Base-by-base conservation (phyloP, 2,113 vertebrate genomes). In the Prionailurus viverrinus region DNA sequence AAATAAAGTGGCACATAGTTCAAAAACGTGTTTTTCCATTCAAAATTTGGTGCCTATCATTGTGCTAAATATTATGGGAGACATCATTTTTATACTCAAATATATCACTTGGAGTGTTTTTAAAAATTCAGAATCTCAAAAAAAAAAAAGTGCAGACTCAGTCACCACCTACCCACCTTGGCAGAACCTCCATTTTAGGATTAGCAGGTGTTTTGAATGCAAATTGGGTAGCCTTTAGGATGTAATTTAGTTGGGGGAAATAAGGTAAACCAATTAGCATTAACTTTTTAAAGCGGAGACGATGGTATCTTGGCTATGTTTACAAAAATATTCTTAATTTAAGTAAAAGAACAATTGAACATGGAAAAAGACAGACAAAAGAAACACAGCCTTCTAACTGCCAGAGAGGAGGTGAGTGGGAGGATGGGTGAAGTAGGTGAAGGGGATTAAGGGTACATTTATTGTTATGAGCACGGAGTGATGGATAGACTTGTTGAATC, bases 1-100 rank as follows among this genome's bases (percentile, higher is more conserved):
- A 89, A 80, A 84, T 58, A 88, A 78, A 74, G 33, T 85, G 48
- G n/a, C 48, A 73, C 2, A 5, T 92, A 66, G 91, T 79, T 86
- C 41, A 97, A 33, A 79, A 91, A 61, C 45, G 7, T 39, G 4
- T 66, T 94, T 96, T 96, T 76, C 48, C n/a, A 27, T 84, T 91
- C 91, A 81, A 80, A 93, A 85, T 12, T 89, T 89, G 55, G 33
- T 92, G 11, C 55, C 66, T 58, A 0, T 81, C 41, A 31, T 71
- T 90, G 51, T 87, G 48, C n/a, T 65, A 19, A 55, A 29, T 61
- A 6, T 68, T 27, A 85, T 18, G 5, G 61, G 23, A 82, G 51
- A 51, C 33, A 2, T 80, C 91, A 53, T 74, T 48, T 48, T 89
- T 71, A 65, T 87, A 51, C 25, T 82, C 66, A 93, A 36, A 33